Percentiles rank a stretch among this genome's conserved stretches.
These are phyloP conservation scores for Melanerpes formicivorus DNA, from an alignment of 2,113 vertebrate species.

Conservation along the genomic window DNA sequence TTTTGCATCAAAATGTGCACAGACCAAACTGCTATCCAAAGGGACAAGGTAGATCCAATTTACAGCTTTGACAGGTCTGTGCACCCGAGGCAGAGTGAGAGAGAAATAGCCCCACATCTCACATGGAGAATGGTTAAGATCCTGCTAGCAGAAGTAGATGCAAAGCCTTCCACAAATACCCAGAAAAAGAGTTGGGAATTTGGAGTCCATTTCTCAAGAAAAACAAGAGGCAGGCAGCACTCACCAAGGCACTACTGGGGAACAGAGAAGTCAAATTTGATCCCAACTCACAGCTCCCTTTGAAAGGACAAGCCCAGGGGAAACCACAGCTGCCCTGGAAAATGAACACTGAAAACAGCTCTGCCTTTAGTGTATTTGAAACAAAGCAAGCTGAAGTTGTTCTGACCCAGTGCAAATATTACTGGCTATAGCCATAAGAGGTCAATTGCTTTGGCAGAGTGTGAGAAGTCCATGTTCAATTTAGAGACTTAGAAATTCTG, in stretches of 20 bases:
- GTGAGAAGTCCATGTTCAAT: background rate
- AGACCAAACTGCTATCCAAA: slow-evolving; percentile 66
- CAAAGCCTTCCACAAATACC: background rate
- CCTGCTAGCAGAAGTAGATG: background rate
- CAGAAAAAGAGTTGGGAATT: background rate
- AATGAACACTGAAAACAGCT: background rate
- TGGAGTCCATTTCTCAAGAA: background rate
- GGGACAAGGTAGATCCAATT: slow-evolving; percentile 64
- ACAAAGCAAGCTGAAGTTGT: background rate
- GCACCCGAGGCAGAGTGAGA: slow-evolving; percentile 26
- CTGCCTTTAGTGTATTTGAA: background rate
- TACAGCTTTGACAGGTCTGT: slow-evolving; percentile 66
- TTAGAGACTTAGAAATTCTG: background rate
- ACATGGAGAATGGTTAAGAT: slow-evolving; percentile 17
- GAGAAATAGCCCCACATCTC: slow-evolving; percentile 38
- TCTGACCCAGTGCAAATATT: background rate
- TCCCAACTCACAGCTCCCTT: background rate
- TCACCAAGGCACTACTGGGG: background rate
- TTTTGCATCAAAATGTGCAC: slow-evolving; percentile 74
- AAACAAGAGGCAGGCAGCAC: rapidly evolving
- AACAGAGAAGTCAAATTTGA: background rate
- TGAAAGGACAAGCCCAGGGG: background rate
- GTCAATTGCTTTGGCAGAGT: background rate
- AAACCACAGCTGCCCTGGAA: background rate
- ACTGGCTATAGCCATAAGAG: background rate